Evolutionary conservation across 2,113 vertebrate genomes (phyloP).

Genomic region (Hipposideros armiger): DNA sequence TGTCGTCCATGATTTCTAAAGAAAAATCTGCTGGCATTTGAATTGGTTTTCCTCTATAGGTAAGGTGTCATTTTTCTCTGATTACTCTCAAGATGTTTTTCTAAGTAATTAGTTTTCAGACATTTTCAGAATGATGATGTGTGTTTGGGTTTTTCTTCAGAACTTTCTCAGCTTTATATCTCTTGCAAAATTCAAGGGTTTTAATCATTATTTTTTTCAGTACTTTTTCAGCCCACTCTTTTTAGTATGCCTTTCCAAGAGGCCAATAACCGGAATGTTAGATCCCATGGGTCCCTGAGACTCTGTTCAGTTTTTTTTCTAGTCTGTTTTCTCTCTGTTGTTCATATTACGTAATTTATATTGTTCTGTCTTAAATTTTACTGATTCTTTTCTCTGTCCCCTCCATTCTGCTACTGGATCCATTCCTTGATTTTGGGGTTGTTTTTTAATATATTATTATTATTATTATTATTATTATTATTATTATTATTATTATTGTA

Average conservation of each 20-base stretch:
- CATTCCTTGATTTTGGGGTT: neutral
- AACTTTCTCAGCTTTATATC: neutral
- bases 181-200: neutral
- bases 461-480: no score
- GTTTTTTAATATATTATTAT: no score
- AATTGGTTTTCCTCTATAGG: neutral
- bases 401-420: neutral
- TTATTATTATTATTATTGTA: neutral
- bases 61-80: neutral
- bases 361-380: neutral
- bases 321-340: neutral
- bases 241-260: neutral
- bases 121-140: neutral
- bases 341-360: neutral
- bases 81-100: constrained; percentile 16
- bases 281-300: neutral
- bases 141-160: neutral
- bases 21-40: neutral
- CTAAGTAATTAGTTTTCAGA: constrained; percentile 12
- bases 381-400: neutral
- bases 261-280: neutral
- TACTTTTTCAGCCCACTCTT: neutral
- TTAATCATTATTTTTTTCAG: constrained; percentile 3
- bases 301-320: neutral
- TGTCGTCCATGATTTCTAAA: neutral